These are phyloP conservation scores for Cromileptes altivelis DNA, from an alignment of 2,113 vertebrate species.

Conservation along the genomic window DNA sequence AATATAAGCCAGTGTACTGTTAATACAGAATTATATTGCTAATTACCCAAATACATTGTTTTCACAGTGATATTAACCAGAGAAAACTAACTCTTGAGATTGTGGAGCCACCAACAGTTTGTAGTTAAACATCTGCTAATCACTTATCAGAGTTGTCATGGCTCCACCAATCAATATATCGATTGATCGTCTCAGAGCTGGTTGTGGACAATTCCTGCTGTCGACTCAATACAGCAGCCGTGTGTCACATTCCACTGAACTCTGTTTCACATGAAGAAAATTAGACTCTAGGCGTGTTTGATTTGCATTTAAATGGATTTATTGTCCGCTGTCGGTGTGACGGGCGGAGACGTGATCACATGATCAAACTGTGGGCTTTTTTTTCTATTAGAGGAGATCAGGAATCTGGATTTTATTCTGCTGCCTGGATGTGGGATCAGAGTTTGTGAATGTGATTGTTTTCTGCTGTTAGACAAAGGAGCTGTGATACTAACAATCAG, in stretches of 20 bases:
- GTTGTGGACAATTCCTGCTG: constrained; percentile 1
- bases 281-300: constrained; percentile 62
- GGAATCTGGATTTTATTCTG: constrained; percentile 55
- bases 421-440: constrained; percentile 12
- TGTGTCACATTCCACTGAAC: constrained; percentile 67
- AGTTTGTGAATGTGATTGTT: not conserved
- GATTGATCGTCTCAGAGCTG: not conserved
- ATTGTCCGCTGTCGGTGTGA: constrained; percentile 70
- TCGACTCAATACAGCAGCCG: not conserved
- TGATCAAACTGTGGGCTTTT: constrained; percentile 41
- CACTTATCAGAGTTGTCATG: not conserved
- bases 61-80: too few species aligned
- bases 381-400: constrained; percentile 63
- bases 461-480: too few species aligned
- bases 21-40: too few species aligned
- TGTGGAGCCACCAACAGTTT: too few species aligned
- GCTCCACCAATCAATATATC: constrained; percentile 14
- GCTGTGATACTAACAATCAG: too few species aligned
- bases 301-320: constrained; percentile 85
- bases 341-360: constrained; percentile 52
- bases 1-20: too few species aligned
- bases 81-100: too few species aligned
- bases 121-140: not conserved
- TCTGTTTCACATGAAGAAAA: constrained; percentile 46
- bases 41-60: too few species aligned